Evolutionary conservation across 2,113 vertebrate genomes (phyloP).

Genomic region (Scomber scombrus): DNA sequence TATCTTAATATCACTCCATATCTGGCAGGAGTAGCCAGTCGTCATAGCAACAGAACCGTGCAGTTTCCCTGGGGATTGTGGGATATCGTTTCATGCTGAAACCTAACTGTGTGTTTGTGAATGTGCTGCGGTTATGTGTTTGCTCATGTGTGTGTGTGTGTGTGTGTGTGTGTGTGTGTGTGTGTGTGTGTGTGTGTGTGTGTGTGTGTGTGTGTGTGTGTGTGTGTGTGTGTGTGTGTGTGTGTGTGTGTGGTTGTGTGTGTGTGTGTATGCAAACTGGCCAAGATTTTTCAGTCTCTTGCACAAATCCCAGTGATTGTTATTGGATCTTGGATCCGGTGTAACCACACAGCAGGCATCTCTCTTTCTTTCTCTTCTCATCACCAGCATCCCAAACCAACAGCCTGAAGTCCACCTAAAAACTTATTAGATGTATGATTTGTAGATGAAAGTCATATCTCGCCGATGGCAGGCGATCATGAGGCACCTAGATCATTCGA

Average conservation of each 20-base stretch:
- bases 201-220: conserved; percentile 38
- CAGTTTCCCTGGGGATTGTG: conserved; percentile 85
- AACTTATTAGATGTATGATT: conserved; percentile 57
- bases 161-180: conserved; percentile 36
- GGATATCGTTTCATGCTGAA: conserved; percentile 84
- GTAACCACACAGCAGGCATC: conserved; percentile 7
- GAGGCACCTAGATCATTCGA: conserved; percentile 25
- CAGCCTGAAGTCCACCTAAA: conserved; percentile 31
- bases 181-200: conserved; percentile 26
- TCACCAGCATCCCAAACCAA: conserved; percentile 36
- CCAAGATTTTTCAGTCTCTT: conserved; percentile 52
- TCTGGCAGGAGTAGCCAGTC: conserved; percentile 86
- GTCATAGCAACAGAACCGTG: conserved; percentile 88
- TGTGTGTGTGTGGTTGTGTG: conserved; percentile 25
- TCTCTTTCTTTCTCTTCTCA: conserved; percentile 24
- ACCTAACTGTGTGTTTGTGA: conserved; percentile 70
- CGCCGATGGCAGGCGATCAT: neutral
- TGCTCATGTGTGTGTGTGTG: conserved; percentile 27
- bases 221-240: conserved; percentile 38
- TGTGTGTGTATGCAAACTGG: conserved; percentile 40
- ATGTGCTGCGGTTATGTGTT: conserved; percentile 63
- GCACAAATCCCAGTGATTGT: conserved; percentile 56
- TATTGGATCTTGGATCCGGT: conserved; percentile 54
- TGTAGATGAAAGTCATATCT: conserved; percentile 15
- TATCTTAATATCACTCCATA: conserved; percentile 82